phyloP scores from a whole-genome alignment of 2,113 vertebrate genomes.

The Tragelaphus imberbis region DNA sequence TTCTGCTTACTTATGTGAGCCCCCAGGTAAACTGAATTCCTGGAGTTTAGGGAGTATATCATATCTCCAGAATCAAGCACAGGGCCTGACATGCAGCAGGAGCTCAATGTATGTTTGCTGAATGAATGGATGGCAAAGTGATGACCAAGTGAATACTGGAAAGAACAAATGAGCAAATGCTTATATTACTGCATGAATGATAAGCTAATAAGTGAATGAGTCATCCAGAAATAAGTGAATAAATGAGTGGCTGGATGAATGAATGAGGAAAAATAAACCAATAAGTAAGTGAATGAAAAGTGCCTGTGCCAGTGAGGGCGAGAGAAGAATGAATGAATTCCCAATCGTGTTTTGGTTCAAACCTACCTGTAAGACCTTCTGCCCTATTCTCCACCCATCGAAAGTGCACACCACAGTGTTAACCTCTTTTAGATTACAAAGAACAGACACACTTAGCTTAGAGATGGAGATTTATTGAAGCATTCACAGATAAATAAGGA shows the following conservation, averaged over 20 bases:
- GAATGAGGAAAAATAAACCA: not conserved
- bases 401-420: not conserved
- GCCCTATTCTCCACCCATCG: not conserved
- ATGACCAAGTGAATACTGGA: not conserved
- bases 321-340: not conserved
- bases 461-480: slow-evolving; percentile 38
- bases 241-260: not conserved
- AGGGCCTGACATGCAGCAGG: not conserved
- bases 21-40: slow-evolving; percentile 15
- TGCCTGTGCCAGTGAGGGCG: not conserved
- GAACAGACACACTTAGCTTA: slow-evolving; percentile 29
- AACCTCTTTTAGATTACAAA: slow-evolving; percentile 28
- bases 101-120: not conserved
- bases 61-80: slow-evolving; percentile 3
- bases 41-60: not conserved
- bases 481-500: slow-evolving; percentile 44
- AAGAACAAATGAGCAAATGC: slow-evolving; percentile 11
- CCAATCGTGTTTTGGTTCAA: not conserved
- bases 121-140: slow-evolving; percentile 19
- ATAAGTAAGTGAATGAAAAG: not conserved
- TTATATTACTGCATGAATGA: not conserved
- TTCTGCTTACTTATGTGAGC: not conserved
- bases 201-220: not conserved
- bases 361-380: slow-evolving; percentile 6
- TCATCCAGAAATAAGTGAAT: not conserved